Base-by-base conservation (phyloP, 2,113 vertebrate species). In the Nicator chloris region DNA sequence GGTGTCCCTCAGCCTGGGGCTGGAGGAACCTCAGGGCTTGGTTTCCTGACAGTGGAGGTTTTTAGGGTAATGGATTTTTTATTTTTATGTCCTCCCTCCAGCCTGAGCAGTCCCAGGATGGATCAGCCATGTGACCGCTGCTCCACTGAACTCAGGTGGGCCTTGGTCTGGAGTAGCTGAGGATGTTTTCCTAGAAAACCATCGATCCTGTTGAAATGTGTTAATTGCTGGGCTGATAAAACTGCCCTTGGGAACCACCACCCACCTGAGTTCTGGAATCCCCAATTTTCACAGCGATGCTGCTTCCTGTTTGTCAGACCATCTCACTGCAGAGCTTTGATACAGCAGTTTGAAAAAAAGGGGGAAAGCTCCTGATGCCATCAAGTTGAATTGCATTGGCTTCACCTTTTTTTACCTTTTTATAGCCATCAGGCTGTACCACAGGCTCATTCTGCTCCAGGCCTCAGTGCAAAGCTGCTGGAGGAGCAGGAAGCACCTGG, bases 21-120 rank as follows among this genome's bases (percentile, higher is more conserved):
- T 44, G 73, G 11, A 15, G 37, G 12, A 65, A 4, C 42, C 42
- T 7, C 40, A 5, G 61, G 59, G 8, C 24, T 45, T 4, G 1
- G 4, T n/a, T 19, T 59, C 54, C 26, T 4, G 8, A 4, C 24
- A 21, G 7, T 4, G 24, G 26, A 31, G 30, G 13, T 13, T 53
- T 56, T 26, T 3, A 12, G 27, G 37, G 33, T 17, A 7, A 47
- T 1, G 22, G 11, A 12, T 35, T 15, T 35, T 75, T 47, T 2
- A 7, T 18, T 47, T 56, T 31, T 4, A 8, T n/a, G 27, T 51
- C 27, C n/a, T 11, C 1, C 37, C 80, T 30, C 23, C 72, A 80
- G 56, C 31, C 28, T 0, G 1, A 33, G 35, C 7, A 22, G 53
- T 7, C 44, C 40, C 3, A 2, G 47, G 28, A 3, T 4, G 37